A percentile compares a stretch with the other conserved stretches of the same genome.
phyloP scores from a whole-genome alignment of 2,888 invertebrate species.

The Drosophila borealis region DNA sequence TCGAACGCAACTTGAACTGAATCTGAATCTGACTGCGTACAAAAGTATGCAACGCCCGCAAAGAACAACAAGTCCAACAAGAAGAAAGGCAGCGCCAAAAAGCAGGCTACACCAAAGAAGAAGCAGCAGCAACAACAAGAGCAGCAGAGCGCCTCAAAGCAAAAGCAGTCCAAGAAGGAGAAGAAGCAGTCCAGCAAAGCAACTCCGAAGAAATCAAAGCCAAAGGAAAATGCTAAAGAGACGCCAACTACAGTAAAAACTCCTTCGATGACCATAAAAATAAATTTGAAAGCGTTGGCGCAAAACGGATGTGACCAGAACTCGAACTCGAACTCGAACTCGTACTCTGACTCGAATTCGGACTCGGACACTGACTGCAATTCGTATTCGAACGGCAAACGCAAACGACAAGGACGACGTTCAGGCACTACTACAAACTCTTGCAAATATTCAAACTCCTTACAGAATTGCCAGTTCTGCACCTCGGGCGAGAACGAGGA shows the following conservation, averaged over 20 bases:
- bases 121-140: conserved; percentile 38
- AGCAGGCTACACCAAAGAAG: conserved; percentile 61
- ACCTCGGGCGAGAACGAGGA: conserved; percentile 98
- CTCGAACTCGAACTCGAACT: conserved; percentile 22
- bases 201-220: conserved; percentile 38
- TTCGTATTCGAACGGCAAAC: conserved; percentile 44
- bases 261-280: conserved; percentile 69
- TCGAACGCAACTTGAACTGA: conserved; percentile 27
- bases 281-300: conserved; percentile 75
- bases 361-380: conserved; percentile 54
- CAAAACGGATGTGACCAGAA: conserved; percentile 50
- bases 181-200: conserved; percentile 31
- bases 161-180: conserved; percentile 40
- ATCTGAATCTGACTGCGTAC: conserved; percentile 22
- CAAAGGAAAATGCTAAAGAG: conserved; percentile 9
- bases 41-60: conserved; percentile 72
- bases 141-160: conserved; percentile 8
- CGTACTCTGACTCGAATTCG: conserved; percentile 43
- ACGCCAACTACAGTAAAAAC: conserved; percentile 2
- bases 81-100: conserved; percentile 56
- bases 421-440: conserved; percentile 77
- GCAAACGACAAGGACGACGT: conserved; percentile 64
- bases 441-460: conserved; percentile 84
- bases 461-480: conserved; percentile 98
- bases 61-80: conserved; percentile 67